Evolutionary conservation across 2,113 vertebrate genomes (phyloP), one percentile per base, ranked within the genome.

Genomic region (Epinephelus cyanopodus): DNA sequence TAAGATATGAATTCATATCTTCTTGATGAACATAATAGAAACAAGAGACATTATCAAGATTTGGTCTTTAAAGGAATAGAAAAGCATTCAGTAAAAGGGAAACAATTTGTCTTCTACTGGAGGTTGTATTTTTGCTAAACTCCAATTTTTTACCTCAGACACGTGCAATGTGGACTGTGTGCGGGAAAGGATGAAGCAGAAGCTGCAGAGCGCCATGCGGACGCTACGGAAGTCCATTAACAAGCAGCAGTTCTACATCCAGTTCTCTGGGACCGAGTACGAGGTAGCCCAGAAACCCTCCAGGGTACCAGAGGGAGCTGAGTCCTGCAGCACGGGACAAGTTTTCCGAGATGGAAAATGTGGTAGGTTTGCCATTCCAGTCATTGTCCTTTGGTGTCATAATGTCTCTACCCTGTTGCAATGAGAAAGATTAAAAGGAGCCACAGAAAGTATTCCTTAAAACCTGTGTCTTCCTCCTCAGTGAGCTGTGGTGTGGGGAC

Each of bases 221-320:
- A 96, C 96, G 0, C 96, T 99, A 84, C 95, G 97, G 63, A 99
- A 97, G 95, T 97, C 98, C 85, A 96, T 99, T 91, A 96, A 96
- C 92, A 97, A 97, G 76, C 98, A 99, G 93, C 98, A 97, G 91
- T 98, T 99, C 94, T 98, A 97, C 84, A 93, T 99, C 90, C 97
- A 97, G 94, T 96, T 99, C 91, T 97, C 97, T 0, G 98, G 97
- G 87, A 97, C 96, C 0, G 97, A 98, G 82, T 99, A 99, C 21
- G 97, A 98, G 85, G 96, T 99, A 87, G 97, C 97, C 64, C 97
- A 97, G 93, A 96, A 96, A 82, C 95, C 96, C 0, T 95, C 96
- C 71, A 95, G 95, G 88, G 89, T 88, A 37, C 78, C 79, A 0
- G 97, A 97, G 61, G 96, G 90, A 29, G 91, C 91, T 0, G 96